Evolutionary conservation across 2,888 invertebrate species (phyloP).

Genomic region (Embidobia sp.): DNA sequence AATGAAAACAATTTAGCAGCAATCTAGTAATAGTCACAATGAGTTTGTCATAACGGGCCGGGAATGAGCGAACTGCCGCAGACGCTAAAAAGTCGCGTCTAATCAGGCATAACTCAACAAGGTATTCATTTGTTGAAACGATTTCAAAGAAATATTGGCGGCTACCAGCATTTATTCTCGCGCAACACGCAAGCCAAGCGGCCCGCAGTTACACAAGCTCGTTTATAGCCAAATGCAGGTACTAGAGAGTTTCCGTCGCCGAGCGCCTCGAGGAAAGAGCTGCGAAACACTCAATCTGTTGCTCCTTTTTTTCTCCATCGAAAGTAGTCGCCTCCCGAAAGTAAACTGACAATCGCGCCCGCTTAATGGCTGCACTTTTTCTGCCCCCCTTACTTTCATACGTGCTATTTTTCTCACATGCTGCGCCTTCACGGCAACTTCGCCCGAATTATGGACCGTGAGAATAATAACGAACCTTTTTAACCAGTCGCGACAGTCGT

Average conservation of each 20-base stretch:
- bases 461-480: conserved; percentile 40
- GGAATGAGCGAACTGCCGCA: background rate
- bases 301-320: conserved; percentile 18
- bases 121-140: conserved; percentile 46
- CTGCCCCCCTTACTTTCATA: conserved; percentile 17
- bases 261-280: too few relatives aligned
- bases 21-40: conserved; percentile 1
- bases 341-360: conserved; percentile 21
- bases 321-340: conserved; percentile 13
- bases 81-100: conserved; percentile 24
- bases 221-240: too few relatives aligned
- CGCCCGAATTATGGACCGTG: conserved; percentile 25
- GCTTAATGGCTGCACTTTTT: conserved; percentile 31
- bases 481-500: conserved; percentile 24
- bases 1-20: too few relatives aligned
- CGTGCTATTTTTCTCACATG: conserved; percentile 52
- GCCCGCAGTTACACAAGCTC: conserved; percentile 23
- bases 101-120: conserved; percentile 35
- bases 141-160: conserved; percentile 43
- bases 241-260: conserved; percentile 38
- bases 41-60: too few relatives aligned
- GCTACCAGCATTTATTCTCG: conserved; percentile 35
- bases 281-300: conserved; percentile 13
- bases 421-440: conserved; percentile 9
- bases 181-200: conserved; percentile 43